A percentile compares a stretch with the other conserved stretches of the same genome.
phyloP scores from a whole-genome alignment of 2,888 invertebrate genomes.

The Nomada lathburiana region DNA sequence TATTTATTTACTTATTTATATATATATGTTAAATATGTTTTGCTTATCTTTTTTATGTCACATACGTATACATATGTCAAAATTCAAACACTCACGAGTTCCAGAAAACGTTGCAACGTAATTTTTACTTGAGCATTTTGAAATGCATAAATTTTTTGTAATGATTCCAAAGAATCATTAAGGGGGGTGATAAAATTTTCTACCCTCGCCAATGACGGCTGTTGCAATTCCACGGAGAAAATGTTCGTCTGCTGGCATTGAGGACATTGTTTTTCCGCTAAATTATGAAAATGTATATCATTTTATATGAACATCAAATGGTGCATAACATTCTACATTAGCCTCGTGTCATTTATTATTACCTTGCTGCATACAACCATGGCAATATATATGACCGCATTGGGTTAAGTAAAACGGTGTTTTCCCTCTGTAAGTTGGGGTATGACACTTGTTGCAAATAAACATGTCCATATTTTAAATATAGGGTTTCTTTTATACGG shows the following conservation, averaged over 20 bases:
- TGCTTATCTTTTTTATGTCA: too few species aligned
- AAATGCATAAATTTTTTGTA: conserved; percentile 44
- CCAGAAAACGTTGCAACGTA: conserved; percentile 47
- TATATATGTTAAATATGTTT: too few species aligned
- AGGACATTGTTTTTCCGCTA: conserved; percentile 59
- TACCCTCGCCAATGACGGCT: conserved; percentile 53
- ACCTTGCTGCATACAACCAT: conserved; percentile 57
- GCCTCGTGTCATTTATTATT: not conserved
- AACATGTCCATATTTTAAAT: conserved; percentile 43
- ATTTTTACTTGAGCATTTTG: conserved; percentile 56
- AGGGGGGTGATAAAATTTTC: conserved; percentile 49
- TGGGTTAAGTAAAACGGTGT: conserved; percentile 64
- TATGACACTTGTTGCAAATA: conserved; percentile 67
- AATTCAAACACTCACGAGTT: conserved; percentile 43
- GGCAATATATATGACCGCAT: conserved; percentile 67
- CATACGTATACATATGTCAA: too few species aligned
- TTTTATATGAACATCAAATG: not conserved
- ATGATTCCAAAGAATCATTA: conserved; percentile 37
- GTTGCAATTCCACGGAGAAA: conserved; percentile 45
- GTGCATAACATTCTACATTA: not conserved
- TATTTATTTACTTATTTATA: too few species aligned
- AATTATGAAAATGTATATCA: conserved; percentile 10
- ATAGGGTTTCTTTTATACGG: not conserved
- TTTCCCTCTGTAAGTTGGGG: conserved; percentile 38
- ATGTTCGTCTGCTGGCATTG: conserved; percentile 45